Conservation (phyloP, 2,797 vertebrate genomes). For the Lepilemur ruficaudatus region DNA sequence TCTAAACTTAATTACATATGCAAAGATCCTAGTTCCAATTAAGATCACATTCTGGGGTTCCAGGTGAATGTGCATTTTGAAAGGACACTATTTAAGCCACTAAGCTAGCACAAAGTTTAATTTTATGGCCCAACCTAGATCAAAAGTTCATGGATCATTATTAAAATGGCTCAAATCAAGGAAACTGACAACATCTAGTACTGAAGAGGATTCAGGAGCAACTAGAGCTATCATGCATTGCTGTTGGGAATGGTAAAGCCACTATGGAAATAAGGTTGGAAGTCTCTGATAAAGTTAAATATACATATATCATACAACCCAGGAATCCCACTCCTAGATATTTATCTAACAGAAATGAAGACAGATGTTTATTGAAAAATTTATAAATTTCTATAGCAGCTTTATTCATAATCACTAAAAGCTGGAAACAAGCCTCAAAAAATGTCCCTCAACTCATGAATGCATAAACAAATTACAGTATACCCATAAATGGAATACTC, state of each 20-base stretch:
- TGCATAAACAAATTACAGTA: neutral
- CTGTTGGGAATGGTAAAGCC: neutral
- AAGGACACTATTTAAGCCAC: neutral
- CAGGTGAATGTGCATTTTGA: neutral
- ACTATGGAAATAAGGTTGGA: neutral
- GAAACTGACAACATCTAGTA: neutral
- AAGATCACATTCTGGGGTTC: neutral
- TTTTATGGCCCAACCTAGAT: neutral
- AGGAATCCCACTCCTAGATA: neutral
- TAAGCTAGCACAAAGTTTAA: neutral
- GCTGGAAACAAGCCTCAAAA: neutral
- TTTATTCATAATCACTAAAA: neutral
- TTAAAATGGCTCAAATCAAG: neutral
- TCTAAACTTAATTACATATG: neutral
- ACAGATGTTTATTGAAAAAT: neutral
- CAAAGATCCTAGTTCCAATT: neutral
- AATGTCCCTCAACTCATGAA: neutral
- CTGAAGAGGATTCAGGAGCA: neutral
- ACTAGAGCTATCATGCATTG: accelerated
- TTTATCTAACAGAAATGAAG: neutral
- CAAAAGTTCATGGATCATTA: neutral
- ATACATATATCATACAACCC: neutral
- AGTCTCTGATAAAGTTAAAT: neutral
- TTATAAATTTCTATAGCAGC: neutral
- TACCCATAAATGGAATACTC: neutral